Base-by-base conservation (phyloP, 2,113 vertebrate genomes). In the Uria lomvia region DNA sequence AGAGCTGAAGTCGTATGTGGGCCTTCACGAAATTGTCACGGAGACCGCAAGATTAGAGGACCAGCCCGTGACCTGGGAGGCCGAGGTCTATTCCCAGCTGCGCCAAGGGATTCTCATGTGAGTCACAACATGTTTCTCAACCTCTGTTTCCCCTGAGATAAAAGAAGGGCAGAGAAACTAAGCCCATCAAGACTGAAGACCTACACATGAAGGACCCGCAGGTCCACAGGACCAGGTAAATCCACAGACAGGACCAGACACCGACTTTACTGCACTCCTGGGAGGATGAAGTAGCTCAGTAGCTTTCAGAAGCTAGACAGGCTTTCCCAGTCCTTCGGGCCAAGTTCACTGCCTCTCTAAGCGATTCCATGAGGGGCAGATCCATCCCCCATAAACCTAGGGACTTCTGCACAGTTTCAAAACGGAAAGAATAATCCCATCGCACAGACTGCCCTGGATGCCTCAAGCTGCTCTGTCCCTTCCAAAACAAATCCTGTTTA, bases 11-110 rank as follows among this genome's bases (percentile, higher is more conserved):
- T 40, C 7, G 11, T 58, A 36, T 4, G 38, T 55, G 63, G 75
- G 63, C 55, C 63, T 63, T 92, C 67, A 71, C 8, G 63, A 52
- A 76, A 42, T 55, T 67, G 62, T 74, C 80, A n/a, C 0, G 0
- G 42, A 63, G 67, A 92, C 95, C 71, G 0, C 94, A 95, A 81
- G 89, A 95, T 95, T 83, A 94, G 83, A 94, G 93, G 89, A 85
- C 38, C 4, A 22, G 77, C 8, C 4, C 8, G 71, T 72, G 94
- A 95, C 80, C 94, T 87, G 91, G 56, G 52, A 91, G 70, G 85
- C n/a, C 4, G 2, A 93, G 45, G 32, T 62, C 92, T 89, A 67
- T 86, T 91, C 89, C 73, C 89, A 94, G 83, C 93, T 59, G 59
- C 3, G 1, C 45, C 11, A 8, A 83, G 72, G 59, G 45, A 92